These are phyloP conservation scores for Cerceris ruficornis DNA, from an alignment of 2,888 invertebrate species.

Conservation along the genomic window DNA sequence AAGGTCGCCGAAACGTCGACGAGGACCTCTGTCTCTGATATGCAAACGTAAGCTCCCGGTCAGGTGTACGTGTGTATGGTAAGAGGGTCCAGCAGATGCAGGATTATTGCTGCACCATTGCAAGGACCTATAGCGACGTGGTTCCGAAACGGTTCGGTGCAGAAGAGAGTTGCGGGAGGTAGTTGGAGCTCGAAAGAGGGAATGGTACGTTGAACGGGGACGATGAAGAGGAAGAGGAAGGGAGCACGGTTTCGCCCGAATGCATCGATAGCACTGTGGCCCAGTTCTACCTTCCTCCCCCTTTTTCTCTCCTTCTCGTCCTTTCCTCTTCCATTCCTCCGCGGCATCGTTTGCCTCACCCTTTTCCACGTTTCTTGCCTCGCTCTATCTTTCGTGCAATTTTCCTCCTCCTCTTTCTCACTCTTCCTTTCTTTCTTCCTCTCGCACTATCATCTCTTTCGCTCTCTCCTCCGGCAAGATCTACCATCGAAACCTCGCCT, in stretches of 20 bases:
- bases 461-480: not conserved
- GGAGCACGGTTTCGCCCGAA: slow-evolving; percentile 66
- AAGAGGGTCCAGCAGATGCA: slow-evolving; percentile 60
- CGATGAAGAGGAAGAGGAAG: slow-evolving; percentile 56
- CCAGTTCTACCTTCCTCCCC: slow-evolving; percentile 64
- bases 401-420: slow-evolving; percentile 38
- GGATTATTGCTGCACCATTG: slow-evolving; percentile 64
- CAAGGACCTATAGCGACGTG: slow-evolving; percentile 34
- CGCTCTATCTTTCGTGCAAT: slow-evolving; percentile 5
- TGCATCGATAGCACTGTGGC: slow-evolving; percentile 74
- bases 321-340: slow-evolving; percentile 11
- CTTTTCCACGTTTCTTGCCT: slow-evolving; percentile 28
- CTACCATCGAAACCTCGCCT: slow-evolving; percentile 5
- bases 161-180: slow-evolving; percentile 43
- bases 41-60: slow-evolving; percentile 64
- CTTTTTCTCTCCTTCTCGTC: slow-evolving; percentile 28
- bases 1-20: slow-evolving; percentile 55
- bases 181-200: slow-evolving; percentile 37
- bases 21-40: slow-evolving; percentile 59
- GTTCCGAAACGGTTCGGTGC: slow-evolving; percentile 56
- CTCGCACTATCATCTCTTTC: slow-evolving; percentile 3
- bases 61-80: slow-evolving; percentile 50
- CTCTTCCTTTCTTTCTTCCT: slow-evolving; percentile 12
- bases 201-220: slow-evolving; percentile 49
- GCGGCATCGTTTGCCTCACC: slow-evolving; percentile 16